phyloP scores from a whole-genome alignment of 2,797 vertebrate species.

The Cetoscarus ocellatus region DNA sequence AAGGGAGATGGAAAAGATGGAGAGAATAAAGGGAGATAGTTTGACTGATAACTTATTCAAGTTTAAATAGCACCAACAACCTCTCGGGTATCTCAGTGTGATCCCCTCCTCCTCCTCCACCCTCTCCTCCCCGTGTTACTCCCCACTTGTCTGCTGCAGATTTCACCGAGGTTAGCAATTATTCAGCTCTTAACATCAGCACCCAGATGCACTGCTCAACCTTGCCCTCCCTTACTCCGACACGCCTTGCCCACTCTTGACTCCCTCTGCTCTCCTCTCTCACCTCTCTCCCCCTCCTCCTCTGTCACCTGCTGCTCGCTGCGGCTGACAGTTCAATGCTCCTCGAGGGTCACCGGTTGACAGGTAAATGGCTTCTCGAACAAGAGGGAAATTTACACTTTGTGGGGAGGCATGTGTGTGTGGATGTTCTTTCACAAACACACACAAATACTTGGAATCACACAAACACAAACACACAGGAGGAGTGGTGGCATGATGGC shows the following conservation, averaged over 20 bases:
- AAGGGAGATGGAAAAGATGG: slow-evolving; percentile 11
- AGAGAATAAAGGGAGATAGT: slow-evolving; percentile 31
- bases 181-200: slow-evolving; percentile 69
- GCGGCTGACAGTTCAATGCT: slow-evolving; percentile 43
- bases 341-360: slow-evolving; percentile 47
- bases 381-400: slow-evolving; percentile 15
- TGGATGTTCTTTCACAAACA: slow-evolving; percentile 5
- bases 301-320: slow-evolving; percentile 30
- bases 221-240: slow-evolving; percentile 46
- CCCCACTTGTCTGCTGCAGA: slow-evolving; percentile 28
- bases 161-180: slow-evolving; percentile 76
- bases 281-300: slow-evolving; percentile 22
- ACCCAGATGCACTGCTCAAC: slow-evolving; percentile 42
- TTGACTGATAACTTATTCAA: slow-evolving; percentile 47
- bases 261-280: slow-evolving; percentile 30
- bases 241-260: slow-evolving; percentile 36
- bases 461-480: background rate
- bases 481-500: background rate
- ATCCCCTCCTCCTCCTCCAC: slow-evolving; percentile 44
- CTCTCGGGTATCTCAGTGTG: slow-evolving; percentile 44
- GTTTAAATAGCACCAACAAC: slow-evolving; percentile 69
- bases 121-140: slow-evolving; percentile 37
- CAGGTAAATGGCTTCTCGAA: slow-evolving; percentile 46
- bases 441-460: background rate
- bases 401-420: background rate